Conservation (phyloP, 2,113 vertebrate species). For the Eretmochelys imbricata region DNA sequence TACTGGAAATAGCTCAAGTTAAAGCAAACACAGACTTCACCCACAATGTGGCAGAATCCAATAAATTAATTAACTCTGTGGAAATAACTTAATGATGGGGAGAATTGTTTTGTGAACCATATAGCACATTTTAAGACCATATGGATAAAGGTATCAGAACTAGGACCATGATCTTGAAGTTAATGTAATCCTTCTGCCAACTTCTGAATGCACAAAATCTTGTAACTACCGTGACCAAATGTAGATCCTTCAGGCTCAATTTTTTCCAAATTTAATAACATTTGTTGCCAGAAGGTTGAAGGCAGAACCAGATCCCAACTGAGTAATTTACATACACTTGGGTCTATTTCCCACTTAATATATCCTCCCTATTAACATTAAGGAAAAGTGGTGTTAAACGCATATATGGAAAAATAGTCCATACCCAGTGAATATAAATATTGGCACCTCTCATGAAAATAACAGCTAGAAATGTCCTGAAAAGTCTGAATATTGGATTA, state of each 20-base stretch:
- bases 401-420: not conserved
- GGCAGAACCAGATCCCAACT: not conserved
- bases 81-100: conserved; percentile 16
- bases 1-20: conserved; percentile 23
- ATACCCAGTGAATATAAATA: not conserved
- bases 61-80: conserved; percentile 26
- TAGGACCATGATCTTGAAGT: not conserved
- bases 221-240: not conserved
- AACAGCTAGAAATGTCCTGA: not conserved
- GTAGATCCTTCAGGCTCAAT: not conserved
- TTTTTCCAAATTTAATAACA: not conserved
- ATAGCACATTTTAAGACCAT: not conserved
- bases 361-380: rapidly evolving
- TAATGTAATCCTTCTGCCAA: not conserved
- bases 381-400: not conserved
- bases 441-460: not conserved
- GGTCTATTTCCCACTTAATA: not conserved
- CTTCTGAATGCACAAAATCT: not conserved
- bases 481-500: not conserved
- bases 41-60: not conserved
- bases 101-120: conserved; percentile 23
- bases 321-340: not conserved
- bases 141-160: conserved; percentile 5
- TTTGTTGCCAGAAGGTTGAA: not conserved
- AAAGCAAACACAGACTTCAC: conserved; percentile 5